Evolutionary conservation across 2,797 vertebrate species (phyloP).

Genomic region (Sebastes diploproa): DNA sequence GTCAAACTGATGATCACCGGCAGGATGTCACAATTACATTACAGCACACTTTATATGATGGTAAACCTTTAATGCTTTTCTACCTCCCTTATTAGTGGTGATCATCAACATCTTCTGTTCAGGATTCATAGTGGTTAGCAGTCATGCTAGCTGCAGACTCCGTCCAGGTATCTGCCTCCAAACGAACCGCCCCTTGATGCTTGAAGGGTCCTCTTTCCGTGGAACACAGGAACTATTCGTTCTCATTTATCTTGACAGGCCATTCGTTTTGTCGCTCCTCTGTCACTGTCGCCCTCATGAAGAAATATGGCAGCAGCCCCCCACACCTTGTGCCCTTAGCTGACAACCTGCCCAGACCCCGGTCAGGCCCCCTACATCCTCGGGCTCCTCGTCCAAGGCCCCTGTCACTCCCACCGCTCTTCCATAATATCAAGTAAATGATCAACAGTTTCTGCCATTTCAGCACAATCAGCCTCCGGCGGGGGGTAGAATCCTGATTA

Average conservation of each 20-base stretch:
- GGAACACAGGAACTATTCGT: conserved; percentile 79
- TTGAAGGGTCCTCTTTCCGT: conserved; percentile 77
- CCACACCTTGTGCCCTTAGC: conserved; percentile 70
- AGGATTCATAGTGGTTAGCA: background rate
- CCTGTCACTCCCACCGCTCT: background rate
- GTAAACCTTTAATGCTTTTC: background rate
- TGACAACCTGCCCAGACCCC: conserved; percentile 62
- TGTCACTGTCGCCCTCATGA: conserved; percentile 84
- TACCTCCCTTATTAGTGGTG: background rate
- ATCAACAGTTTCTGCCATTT: conserved; percentile 17
- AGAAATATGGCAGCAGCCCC: conserved; percentile 83
- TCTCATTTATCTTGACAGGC: conserved; percentile 85
- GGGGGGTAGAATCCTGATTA: background rate
- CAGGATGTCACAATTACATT: background rate
- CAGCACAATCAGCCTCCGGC: background rate
- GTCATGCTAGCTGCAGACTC: conserved; percentile 35
- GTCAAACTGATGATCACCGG: background rate
- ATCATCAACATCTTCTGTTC: background rate
- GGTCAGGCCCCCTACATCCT: conserved; percentile 19
- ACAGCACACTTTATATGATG: background rate
- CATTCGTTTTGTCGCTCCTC: conserved; percentile 82
- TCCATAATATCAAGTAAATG: conserved; percentile 21
- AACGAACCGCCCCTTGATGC: conserved; percentile 72
- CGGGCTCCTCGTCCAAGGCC: conserved; percentile 28
- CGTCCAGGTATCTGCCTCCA: conserved; percentile 50